Conservation (phyloP, 2,888 invertebrate species). For the Lordiphosa fenestrarum region DNA sequence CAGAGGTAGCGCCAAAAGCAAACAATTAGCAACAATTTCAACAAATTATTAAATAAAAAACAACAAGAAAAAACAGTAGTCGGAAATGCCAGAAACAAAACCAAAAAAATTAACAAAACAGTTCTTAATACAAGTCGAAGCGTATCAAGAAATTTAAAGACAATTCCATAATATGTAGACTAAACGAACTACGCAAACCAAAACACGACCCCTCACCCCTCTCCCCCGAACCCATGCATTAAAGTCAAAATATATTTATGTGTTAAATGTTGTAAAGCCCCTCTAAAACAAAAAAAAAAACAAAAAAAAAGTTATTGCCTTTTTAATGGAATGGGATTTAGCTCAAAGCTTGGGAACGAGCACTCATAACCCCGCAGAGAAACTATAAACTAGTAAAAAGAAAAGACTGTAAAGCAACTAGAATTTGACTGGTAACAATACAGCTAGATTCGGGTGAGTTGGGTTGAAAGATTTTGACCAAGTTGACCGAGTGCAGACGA, state of each 20-base stretch:
- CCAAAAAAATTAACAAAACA: slow-evolving; percentile 20
- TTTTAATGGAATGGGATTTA: not conserved
- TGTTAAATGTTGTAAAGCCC: slow-evolving; percentile 77
- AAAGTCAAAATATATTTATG: slow-evolving; percentile 56
- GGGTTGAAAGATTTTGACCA: no score
- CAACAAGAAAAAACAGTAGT: slow-evolving; percentile 1
- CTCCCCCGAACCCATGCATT: slow-evolving; percentile 31
- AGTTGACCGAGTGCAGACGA: no score
- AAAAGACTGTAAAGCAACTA: no score
- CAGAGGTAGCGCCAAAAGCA: not conserved
- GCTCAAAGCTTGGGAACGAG: no score
- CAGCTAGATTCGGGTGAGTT: no score
- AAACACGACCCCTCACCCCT: slow-evolving; percentile 12
- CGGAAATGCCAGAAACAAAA: slow-evolving; percentile 8
- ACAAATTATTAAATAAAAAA: not conserved
- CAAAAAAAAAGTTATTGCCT: not conserved
- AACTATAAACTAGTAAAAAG: no score
- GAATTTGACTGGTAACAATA: no score
- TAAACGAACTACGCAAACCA: slow-evolving; percentile 17
- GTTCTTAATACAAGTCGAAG: slow-evolving; percentile 3
- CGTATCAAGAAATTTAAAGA: slow-evolving; percentile 32
- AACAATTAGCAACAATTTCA: slow-evolving; percentile 3
- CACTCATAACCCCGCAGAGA: no score
- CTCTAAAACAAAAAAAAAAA: slow-evolving; percentile 40
- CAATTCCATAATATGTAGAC: slow-evolving; percentile 39